Evolutionary conservation across 2,888 invertebrate species (phyloP), one percentile per base, ranked within the genome.

Genomic region (Mythimna vitellina): DNA sequence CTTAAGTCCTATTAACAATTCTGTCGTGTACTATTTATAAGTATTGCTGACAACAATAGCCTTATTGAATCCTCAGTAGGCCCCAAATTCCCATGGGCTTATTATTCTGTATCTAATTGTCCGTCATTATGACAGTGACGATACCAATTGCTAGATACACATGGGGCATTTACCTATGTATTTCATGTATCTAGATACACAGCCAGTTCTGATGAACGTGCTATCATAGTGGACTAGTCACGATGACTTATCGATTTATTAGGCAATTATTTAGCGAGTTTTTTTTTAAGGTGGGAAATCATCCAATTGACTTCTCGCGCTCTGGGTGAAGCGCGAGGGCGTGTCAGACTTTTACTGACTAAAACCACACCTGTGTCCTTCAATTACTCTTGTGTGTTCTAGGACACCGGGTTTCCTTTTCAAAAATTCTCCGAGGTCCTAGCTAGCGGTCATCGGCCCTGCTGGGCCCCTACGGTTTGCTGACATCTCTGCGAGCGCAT

Each of bases 41-140:
- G 10, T 32, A 17, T 58, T 12, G 10, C 22, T 2, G 35, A 9
- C 32, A 46, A 60, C 32, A 72, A 73, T 54, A 20, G 25, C 25
- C 53, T 10, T 42, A 53, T 58, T 61, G 12, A 32, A 73, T 61
- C 46, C 54, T 61, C n/a, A 14, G 29, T 29, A 56, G 74, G 69
- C 75, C 65, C 8, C 57, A 58, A 22, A 63, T 65, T 63, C 80
- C 63, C 74, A 63, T 73, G 49, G 29, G 68, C 38, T 22, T 51
- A 65, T 62, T 62, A 57, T n/a, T 58, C 62, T 62, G 0, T 25
- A n/a, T 6, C 42, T 77, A 61, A 76, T 70, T 70, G 63, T 42
- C 10, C 64, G 56, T 60, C 7, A 53, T 22, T 49, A 54, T 58
- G 42, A 17, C 25, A 5, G 22, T 20, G n/a, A 29, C n/a, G 9